These are phyloP conservation scores for Drusus annulatus DNA, from an alignment of 1,140 invertebrate genomes.

Conservation along the genomic window DNA sequence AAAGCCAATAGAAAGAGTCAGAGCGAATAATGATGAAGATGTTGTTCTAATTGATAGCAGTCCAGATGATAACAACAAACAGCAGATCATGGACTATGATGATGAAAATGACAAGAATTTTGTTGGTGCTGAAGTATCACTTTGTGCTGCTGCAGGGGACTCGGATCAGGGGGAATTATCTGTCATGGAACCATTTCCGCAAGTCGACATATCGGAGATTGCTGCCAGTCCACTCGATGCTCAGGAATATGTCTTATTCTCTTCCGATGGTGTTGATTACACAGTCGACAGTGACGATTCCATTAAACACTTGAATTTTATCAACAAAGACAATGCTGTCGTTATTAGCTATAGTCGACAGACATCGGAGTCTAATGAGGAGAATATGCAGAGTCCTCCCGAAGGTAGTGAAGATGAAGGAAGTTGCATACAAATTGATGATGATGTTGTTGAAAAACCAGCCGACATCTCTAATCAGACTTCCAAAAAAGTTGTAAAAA, in stretches of 20 bases:
- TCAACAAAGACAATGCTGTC: constrained; percentile 55
- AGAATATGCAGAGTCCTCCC: constrained; percentile 45
- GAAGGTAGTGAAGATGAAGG: constrained; percentile 59
- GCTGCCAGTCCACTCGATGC: constrained; percentile 73
- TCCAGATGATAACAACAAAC: constrained; percentile 63
- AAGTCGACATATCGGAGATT: constrained; percentile 71
- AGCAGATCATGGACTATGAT: constrained; percentile 73
- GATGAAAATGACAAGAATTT: constrained; percentile 75
- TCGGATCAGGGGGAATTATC: constrained; percentile 73
- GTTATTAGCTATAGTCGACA: constrained; percentile 56
- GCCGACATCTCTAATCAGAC: constrained; percentile 4
- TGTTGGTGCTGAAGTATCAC: constrained; percentile 73
- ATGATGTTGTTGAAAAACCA: constrained; percentile 40
- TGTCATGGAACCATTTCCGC: constrained; percentile 74
- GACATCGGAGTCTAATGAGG: constrained; percentile 56
- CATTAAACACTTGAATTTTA: constrained; percentile 65
- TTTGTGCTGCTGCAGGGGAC: constrained; percentile 72
- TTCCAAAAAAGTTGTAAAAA: constrained; percentile 48
- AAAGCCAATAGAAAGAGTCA: constrained; percentile 45
- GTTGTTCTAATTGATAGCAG: constrained; percentile 63
- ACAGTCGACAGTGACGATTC: constrained; percentile 75
- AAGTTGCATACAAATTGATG: constrained; percentile 47
- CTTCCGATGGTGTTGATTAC: constrained; percentile 74
- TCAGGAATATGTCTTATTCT: constrained; percentile 77
- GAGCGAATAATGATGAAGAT: constrained; percentile 54